Evolutionary conservation across 2,797 vertebrate genomes (phyloP).

Genomic region (Somateria mollissima): DNA sequence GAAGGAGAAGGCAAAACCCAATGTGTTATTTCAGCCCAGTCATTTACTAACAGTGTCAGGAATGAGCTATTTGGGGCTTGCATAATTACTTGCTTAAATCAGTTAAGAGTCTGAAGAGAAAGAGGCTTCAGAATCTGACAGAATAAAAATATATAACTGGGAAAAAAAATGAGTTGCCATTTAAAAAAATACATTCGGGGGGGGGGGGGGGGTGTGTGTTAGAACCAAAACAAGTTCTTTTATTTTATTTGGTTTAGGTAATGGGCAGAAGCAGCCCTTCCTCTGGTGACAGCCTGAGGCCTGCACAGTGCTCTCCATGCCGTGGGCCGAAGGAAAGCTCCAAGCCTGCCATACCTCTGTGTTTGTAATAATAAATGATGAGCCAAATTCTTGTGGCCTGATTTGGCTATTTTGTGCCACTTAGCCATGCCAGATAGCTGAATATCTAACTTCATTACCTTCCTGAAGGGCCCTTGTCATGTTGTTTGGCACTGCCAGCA

Average conservation of each 20-base stretch:
- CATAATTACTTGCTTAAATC: neutral
- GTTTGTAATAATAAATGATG: neutral
- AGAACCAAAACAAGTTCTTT: too few relatives aligned
- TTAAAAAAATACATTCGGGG: neutral
- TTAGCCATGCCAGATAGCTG: too few relatives aligned
- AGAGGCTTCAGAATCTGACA: neutral
- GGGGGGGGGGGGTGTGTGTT: too few relatives aligned
- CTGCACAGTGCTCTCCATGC: neutral
- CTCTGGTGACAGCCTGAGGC: fast-evolving
- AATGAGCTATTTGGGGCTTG: neutral
- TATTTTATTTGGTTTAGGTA: too few relatives aligned
- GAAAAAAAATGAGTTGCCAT: neutral
- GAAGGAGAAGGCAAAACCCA: neutral
- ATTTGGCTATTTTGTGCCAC: too few relatives aligned
- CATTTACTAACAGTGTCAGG: neutral
- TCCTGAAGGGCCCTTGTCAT: neutral
- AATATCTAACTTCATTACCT: too few relatives aligned
- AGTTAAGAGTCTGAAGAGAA: neutral
- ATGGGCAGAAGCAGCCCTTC: neutral
- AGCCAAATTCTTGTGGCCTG: neutral
- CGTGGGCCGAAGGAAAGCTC: neutral
- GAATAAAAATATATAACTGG: neutral
- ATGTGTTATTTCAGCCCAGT: neutral
- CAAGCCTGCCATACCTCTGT: neutral
- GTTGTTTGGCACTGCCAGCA: neutral